Evolutionary conservation across 2,113 vertebrate genomes (phyloP).

Genomic region (Puma concolor): DNA sequence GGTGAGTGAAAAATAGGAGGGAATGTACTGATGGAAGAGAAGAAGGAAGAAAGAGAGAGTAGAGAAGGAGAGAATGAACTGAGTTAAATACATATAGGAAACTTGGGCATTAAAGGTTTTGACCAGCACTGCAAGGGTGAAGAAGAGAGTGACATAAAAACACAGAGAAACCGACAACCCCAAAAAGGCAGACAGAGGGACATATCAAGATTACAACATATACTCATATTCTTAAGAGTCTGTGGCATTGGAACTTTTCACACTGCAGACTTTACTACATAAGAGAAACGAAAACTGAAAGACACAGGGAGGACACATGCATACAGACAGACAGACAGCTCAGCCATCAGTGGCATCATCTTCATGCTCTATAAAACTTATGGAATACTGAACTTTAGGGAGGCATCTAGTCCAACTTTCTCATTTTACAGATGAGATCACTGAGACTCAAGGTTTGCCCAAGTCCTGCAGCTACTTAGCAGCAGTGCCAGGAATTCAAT

Average conservation of each 20-base stretch:
- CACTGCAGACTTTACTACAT: background rate
- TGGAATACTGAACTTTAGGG: background rate
- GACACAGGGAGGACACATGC: background rate
- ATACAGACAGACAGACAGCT: background rate
- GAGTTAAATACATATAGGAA: constrained; percentile 7
- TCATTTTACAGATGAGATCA: constrained; percentile 38
- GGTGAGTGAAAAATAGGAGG: background rate
- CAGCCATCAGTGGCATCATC: background rate
- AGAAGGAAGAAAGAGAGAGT: background rate
- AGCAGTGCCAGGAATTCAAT: background rate
- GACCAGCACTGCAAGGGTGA: background rate
- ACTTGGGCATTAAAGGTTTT: constrained; percentile 7
- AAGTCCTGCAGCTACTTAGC: background rate
- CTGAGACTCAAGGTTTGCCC: background rate
- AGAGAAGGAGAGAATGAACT: background rate
- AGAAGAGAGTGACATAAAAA: background rate
- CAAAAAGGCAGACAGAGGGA: background rate
- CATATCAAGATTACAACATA: background rate
- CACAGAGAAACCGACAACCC: background rate
- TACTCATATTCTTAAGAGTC: constrained; percentile 2
- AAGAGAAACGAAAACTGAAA: constrained; percentile 22
- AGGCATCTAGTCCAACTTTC: background rate
- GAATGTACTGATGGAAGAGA: background rate
- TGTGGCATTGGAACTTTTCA: background rate
- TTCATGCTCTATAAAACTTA: constrained; percentile 5